Percentiles rank a stretch among this genome's conserved stretches.
Evolutionary conservation across 2,113 vertebrate genomes (phyloP).

Genomic region (Misgurnus anguillicaudatus): DNA sequence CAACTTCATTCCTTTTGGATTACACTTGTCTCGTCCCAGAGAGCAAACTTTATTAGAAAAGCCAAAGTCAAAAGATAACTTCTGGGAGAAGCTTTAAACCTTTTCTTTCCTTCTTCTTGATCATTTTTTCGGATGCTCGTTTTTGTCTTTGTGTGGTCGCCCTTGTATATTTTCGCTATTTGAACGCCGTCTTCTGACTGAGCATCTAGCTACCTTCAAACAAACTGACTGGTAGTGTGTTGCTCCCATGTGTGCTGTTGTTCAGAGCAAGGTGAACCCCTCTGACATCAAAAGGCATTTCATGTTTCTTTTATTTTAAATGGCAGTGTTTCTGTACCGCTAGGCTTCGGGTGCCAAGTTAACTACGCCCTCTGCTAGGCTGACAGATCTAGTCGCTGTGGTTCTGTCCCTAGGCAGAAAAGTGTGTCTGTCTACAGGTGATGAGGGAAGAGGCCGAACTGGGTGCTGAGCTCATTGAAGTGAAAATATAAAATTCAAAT

Average conservation of each 20-base stretch:
- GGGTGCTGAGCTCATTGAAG: slow-evolving; percentile 35
- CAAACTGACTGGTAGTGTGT: slow-evolving; percentile 37
- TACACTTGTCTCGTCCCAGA: slow-evolving; percentile 30
- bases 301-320: slow-evolving; percentile 72
- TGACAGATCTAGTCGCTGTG: slow-evolving; percentile 39
- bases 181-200: neutral
- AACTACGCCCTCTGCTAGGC: slow-evolving; percentile 48
- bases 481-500: slow-evolving; percentile 53
- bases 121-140: neutral
- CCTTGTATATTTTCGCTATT: slow-evolving; percentile 37
- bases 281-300: slow-evolving; percentile 71
- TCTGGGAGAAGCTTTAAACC: neutral
- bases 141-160: slow-evolving; percentile 40
- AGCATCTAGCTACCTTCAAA: slow-evolving; percentile 42
- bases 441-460: slow-evolving; percentile 26
- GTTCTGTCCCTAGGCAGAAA: slow-evolving; percentile 28
- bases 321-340: slow-evolving; percentile 63
- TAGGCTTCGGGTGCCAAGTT: slow-evolving; percentile 57
- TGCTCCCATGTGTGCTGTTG: slow-evolving; percentile 49
- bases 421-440: slow-evolving; percentile 31
- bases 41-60: slow-evolving; percentile 45
- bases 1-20: slow-evolving; percentile 35
- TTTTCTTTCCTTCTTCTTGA: slow-evolving; percentile 2
- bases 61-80: slow-evolving; percentile 35
- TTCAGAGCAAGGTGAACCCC: slow-evolving; percentile 62